Conservation (phyloP, 2,113 vertebrate species). For the Centropristis striata region DNA sequence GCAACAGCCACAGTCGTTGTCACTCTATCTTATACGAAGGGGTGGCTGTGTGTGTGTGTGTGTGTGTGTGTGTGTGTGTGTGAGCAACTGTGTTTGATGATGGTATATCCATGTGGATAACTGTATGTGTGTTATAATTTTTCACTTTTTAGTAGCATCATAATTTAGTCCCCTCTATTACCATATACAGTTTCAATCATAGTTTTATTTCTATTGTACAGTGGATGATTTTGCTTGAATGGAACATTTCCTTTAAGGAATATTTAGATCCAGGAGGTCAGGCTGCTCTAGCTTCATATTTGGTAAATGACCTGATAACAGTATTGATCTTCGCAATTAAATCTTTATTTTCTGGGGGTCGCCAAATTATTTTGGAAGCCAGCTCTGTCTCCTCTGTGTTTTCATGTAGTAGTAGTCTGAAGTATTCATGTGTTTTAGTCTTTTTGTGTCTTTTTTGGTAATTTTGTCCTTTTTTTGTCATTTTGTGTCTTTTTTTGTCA, state of each 20-base stretch:
- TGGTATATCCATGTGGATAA: background rate
- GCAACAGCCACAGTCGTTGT: constrained; percentile 67
- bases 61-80: constrained; percentile 4
- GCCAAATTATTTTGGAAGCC: too few relatives aligned
- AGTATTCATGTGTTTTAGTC: too few relatives aligned
- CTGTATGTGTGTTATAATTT: background rate
- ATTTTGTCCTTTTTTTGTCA: too few relatives aligned
- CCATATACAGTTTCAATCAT: background rate
- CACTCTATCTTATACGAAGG: constrained; percentile 76
- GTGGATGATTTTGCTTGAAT: constrained; percentile 6
- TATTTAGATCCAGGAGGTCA: background rate
- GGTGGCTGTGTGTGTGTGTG: constrained; percentile 16
- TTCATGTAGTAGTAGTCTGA: too few relatives aligned
- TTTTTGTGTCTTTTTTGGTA: too few relatives aligned
- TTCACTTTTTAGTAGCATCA: background rate
- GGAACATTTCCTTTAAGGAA: background rate
- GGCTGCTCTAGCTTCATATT: background rate
- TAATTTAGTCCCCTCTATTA: background rate
- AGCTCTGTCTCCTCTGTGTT: too few relatives aligned
- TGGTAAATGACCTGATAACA: background rate
- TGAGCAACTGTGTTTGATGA: background rate
- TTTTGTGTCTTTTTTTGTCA: too few relatives aligned
- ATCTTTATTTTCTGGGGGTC: too few relatives aligned
- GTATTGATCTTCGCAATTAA: too few relatives aligned
- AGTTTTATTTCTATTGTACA: background rate